These are phyloP conservation scores for Lasaia peninsularis DNA, from an alignment of 1,140 invertebrate species.

Conservation along the genomic window DNA sequence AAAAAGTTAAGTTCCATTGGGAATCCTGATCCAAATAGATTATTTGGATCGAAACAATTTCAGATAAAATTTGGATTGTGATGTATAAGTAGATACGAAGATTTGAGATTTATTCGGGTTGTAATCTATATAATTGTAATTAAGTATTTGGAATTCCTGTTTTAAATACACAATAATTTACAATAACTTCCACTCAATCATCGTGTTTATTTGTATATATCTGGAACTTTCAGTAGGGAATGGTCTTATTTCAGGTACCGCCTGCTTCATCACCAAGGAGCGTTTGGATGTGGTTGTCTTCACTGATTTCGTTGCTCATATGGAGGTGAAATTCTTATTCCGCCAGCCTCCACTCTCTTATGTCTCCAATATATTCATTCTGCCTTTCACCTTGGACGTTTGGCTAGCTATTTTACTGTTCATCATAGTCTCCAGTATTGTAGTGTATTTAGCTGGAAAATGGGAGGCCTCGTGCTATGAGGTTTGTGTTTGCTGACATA, in stretches of 20 bases:
- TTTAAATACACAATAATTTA: too few species aligned
- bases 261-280: constrained; percentile 41
- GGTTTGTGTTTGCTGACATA: not conserved
- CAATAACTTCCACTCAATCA: too few species aligned
- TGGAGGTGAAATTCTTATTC: constrained; percentile 77
- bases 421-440: constrained; percentile 18
- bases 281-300: constrained; percentile 43
- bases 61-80: too few species aligned
- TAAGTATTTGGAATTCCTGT: too few species aligned
- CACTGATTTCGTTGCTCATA: constrained; percentile 46
- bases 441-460: constrained; percentile 29
- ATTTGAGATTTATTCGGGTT: too few species aligned
- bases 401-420: constrained; percentile 58
- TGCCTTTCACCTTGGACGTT: constrained; percentile 79
- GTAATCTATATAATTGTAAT: too few species aligned
- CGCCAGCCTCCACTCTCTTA: constrained; percentile 81
- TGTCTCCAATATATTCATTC: constrained; percentile 79
- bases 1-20: too few species aligned
- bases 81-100: too few species aligned
- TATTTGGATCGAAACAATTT: too few species aligned
- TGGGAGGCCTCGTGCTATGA: constrained; percentile 22
- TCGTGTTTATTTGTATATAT: too few species aligned
- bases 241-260: constrained; percentile 39
- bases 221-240: too few species aligned
- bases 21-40: too few species aligned